Evolutionary conservation across 37 sponge, comb jelly and placozoan species (phyloP).

Genomic region (Chondrosia reniformis): DNA sequence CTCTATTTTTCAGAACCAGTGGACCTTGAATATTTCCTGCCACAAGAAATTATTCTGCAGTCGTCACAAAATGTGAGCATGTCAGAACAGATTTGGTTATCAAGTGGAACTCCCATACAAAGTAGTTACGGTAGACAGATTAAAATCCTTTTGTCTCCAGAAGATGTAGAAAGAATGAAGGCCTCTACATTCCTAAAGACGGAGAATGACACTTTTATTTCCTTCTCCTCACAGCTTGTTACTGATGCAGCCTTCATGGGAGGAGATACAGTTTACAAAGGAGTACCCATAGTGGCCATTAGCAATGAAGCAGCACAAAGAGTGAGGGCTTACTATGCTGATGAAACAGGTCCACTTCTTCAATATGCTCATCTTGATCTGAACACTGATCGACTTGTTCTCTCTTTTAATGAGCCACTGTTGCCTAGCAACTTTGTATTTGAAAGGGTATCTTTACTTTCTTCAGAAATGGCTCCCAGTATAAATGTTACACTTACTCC

Average conservation of each 20-base stretch:
- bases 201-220: slow-evolving; percentile 63
- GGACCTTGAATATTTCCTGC: slow-evolving; percentile 41
- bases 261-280: slow-evolving; percentile 27
- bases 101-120: slow-evolving; percentile 41
- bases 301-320: slow-evolving; percentile 30
- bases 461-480: background rate
- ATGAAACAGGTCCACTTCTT: slow-evolving; percentile 55
- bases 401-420: slow-evolving; percentile 87
- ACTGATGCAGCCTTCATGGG: slow-evolving; percentile 64
- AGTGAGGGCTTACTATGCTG: slow-evolving; percentile 50
- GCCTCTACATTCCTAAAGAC: slow-evolving; percentile 55
- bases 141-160: slow-evolving; percentile 31
- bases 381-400: slow-evolving; percentile 55
- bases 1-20: slow-evolving; percentile 88
- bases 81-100: slow-evolving; percentile 28
- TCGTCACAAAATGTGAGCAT: slow-evolving; percentile 1
- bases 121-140: slow-evolving; percentile 59
- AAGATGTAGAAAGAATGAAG: slow-evolving; percentile 58
- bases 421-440: slow-evolving; percentile 49
- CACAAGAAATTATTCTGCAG: slow-evolving; percentile 50
- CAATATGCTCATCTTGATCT: slow-evolving; percentile 48
- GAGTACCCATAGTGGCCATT: slow-evolving; percentile 39
- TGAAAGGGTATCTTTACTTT: slow-evolving; percentile 36
- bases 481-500: background rate
- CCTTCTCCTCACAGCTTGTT: slow-evolving; percentile 59